Conservation (phyloP, 2,113 vertebrate species). For the Phalacrocorax carbo region DNA sequence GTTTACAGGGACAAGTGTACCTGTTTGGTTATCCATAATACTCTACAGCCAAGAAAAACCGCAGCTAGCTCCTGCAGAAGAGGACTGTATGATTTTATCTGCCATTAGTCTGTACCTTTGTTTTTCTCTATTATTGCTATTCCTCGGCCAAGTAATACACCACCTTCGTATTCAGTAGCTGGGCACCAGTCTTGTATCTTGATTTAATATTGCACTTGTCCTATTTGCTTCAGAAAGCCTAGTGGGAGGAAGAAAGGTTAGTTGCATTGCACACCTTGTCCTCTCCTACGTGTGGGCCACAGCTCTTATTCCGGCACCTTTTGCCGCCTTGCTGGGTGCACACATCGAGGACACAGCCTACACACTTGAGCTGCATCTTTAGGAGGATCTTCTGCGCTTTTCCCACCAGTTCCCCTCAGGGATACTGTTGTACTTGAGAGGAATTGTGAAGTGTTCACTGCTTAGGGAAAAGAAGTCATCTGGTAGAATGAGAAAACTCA, state of each 20-base stretch:
- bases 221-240: not conserved
- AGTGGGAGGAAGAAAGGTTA: not conserved
- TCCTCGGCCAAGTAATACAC: not conserved
- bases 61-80: not conserved
- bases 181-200: not conserved
- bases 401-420: not conserved
- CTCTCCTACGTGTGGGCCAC: not conserved
- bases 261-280: accelerated
- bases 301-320: not conserved
- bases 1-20: not conserved
- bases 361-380: accelerated
- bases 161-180: not conserved
- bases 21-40: not conserved
- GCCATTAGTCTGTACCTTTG: accelerated
- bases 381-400: not conserved
- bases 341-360: not conserved
- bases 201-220: not conserved
- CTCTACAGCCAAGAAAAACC: not conserved
- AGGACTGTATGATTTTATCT: not conserved
- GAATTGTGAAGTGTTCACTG: not conserved
- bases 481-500: not conserved
- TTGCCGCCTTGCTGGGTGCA: not conserved
- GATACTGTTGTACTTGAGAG: not conserved
- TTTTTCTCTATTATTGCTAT: not conserved
- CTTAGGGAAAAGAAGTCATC: not conserved